Evolutionary conservation across 2,113 vertebrate species (phyloP).

Genomic region (Catagonus wagneri): DNA sequence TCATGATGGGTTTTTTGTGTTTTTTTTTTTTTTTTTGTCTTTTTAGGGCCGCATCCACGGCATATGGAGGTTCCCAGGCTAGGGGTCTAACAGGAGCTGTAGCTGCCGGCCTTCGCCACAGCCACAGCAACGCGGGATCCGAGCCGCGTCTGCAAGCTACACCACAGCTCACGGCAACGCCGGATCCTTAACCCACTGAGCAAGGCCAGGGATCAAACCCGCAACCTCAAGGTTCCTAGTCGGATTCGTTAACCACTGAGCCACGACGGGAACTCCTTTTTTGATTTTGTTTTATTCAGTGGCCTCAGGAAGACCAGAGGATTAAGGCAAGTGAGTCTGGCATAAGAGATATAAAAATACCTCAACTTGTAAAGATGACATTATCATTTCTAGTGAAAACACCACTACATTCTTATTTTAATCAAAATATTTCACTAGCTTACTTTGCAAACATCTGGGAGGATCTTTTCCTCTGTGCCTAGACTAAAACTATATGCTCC

Average conservation of each 20-base stretch:
- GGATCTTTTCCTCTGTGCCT: background rate
- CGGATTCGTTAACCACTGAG: no score
- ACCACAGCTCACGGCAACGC: no score
- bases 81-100: no score
- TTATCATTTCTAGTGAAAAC: background rate
- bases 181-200: no score
- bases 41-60: no score
- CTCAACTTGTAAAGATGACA: background rate
- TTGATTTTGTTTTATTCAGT: background rate
- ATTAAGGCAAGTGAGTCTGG: background rate
- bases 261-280: no score
- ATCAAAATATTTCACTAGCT: slow-evolving; percentile 39
- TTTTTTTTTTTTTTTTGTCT: background rate
- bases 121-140: no score
- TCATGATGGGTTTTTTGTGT: background rate
- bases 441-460: slow-evolving; percentile 53
- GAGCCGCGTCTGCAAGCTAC: no score
- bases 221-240: no score
- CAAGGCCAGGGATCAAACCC: no score
- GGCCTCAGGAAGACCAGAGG: background rate
- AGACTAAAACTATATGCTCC: slow-evolving; percentile 31
- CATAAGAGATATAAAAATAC: slow-evolving; percentile 23
- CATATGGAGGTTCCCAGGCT: no score
- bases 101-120: no score
- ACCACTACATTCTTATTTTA: background rate